phyloP scores from a whole-genome alignment of 2,888 invertebrate genomes.

The Ptychoptera contaminata region DNA sequence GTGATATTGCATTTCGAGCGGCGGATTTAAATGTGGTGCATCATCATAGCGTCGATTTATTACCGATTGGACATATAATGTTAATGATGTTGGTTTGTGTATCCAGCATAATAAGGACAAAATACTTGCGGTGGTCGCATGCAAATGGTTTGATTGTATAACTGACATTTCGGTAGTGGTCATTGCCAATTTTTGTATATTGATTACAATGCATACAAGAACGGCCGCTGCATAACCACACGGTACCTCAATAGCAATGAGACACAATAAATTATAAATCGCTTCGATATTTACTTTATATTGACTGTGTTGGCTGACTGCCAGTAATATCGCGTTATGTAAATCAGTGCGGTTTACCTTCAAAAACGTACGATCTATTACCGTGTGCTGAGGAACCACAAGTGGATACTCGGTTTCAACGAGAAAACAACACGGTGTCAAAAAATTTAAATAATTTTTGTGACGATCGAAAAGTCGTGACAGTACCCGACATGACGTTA shows the following conservation, averaged over 20 bases:
- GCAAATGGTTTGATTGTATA: constrained; percentile 34
- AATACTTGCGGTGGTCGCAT: constrained; percentile 40
- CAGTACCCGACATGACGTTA: constrained; percentile 38
- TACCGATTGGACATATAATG: constrained; percentile 40
- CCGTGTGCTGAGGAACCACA: constrained; percentile 25
- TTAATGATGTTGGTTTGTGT: constrained; percentile 39
- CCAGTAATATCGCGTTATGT: constrained; percentile 19
- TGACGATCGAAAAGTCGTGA: constrained; percentile 39
- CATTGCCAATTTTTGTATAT: constrained; percentile 40
- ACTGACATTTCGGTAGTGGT: constrained; percentile 25
- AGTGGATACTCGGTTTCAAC: constrained; percentile 31
- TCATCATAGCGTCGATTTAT: constrained; percentile 39
- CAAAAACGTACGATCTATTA: constrained; percentile 5
- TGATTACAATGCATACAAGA: constrained; percentile 40
- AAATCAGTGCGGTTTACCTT: neutral
- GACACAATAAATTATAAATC: constrained; percentile 37
- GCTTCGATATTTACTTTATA: constrained; percentile 36
- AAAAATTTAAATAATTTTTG: constrained; percentile 32
- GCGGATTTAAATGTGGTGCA: constrained; percentile 49
- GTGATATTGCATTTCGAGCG: constrained; percentile 35
- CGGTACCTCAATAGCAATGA: constrained; percentile 41
- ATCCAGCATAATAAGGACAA: constrained; percentile 47
- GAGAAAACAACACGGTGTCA: constrained; percentile 36
- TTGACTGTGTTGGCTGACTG: constrained; percentile 32
- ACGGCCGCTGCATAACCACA: constrained; percentile 43